Evolutionary conservation across 2,797 vertebrate genomes (phyloP), one percentile per base, ranked within the genome.

Genomic region (Ctenopoma kingsleyae): DNA sequence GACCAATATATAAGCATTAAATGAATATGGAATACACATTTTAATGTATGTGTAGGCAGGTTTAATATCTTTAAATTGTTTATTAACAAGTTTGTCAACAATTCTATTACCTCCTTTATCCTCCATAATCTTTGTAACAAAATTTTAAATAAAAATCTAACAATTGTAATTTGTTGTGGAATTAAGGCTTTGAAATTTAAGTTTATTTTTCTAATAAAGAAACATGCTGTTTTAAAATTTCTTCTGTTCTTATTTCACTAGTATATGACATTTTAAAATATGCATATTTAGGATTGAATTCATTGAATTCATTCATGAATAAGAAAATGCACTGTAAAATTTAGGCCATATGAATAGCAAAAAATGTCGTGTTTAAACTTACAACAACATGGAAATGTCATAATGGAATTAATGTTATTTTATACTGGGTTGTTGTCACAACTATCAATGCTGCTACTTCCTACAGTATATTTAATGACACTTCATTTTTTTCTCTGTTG

Each of bases 321-420:
- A 2, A 43, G n/a, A 54, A 58, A 61, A 66, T 30, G 16, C 6
- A 23, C 43, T 15, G 4, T 4, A 38, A 44, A 60, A 57, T 25
- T 68, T 23, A 63, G 17, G 35, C 41, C 25, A 58, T 6, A 16
- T 16, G 2, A 55, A 44, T 49, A 8, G 19, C 7, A 30, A 52
- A 46, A 36, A 43, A 35, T 41, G 20, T 9, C n/a, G 8, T 1
- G 6, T 30, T 49, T 15, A 17, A 44, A 19, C 15, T 63, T 11
- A 32, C n/a, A 46, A 67, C 27, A 32, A 67, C 12, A 27, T 19
- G 22, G 40, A 60, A 23, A 11, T 23, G 30, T 43, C 3, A 3
- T 10, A 16, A 62, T 53, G 41, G 57, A 64, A 8, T 13, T 15
- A 16, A 52, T 51, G 10, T 48, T 46, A 59, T 64, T 53, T 68